A percentile compares a stretch with the other conserved stretches of the same genome.
Conservation (phyloP, 2,888 invertebrate genomes). For the Eristalinus sepulchralis region DNA sequence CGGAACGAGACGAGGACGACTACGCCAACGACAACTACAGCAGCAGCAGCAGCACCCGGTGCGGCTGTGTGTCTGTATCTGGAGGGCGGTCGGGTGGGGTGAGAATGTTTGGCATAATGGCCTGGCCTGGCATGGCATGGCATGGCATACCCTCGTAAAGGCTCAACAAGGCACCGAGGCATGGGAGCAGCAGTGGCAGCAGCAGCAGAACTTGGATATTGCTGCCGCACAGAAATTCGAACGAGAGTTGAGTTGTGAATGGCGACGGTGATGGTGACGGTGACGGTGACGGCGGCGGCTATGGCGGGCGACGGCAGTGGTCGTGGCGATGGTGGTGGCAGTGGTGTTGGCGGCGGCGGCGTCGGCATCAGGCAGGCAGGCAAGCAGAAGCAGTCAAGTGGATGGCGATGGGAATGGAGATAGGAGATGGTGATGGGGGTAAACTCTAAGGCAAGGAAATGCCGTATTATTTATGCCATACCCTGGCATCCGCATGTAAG, state of each 20-base stretch:
- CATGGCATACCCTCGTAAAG: constrained; percentile 48
- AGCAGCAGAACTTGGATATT: constrained; percentile 63
- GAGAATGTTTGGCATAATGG: constrained; percentile 47
- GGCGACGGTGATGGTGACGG: constrained; percentile 6
- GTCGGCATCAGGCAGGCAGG: constrained; percentile 33
- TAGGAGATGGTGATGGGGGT: constrained; percentile 26
- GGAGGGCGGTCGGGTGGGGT: constrained; percentile 19
- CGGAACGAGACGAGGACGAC: not conserved
- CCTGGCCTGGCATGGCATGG: constrained; percentile 55
- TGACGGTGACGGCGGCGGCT: not conserved
- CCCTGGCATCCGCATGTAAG: constrained; percentile 67
- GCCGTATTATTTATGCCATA: constrained; percentile 70
- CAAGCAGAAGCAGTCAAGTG: constrained; percentile 58
- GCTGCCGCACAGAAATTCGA: constrained; percentile 66
- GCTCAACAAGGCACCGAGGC: constrained; percentile 69
- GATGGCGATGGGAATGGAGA: constrained; percentile 18
- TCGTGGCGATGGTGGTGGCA: not conserved
- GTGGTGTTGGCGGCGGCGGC: not conserved
- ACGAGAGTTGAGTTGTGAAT: constrained; percentile 57
- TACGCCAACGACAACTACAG: not conserved
- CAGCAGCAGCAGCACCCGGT: not conserved
- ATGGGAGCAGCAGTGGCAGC: constrained; percentile 41
- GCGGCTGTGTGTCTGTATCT: constrained; percentile 2
- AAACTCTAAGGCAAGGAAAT: constrained; percentile 70
- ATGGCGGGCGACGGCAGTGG: not conserved